Evolutionary conservation across 2,113 vertebrate species (phyloP), one percentile per base, ranked within the genome.

Genomic region (Rhadina sibilatrix): DNA sequence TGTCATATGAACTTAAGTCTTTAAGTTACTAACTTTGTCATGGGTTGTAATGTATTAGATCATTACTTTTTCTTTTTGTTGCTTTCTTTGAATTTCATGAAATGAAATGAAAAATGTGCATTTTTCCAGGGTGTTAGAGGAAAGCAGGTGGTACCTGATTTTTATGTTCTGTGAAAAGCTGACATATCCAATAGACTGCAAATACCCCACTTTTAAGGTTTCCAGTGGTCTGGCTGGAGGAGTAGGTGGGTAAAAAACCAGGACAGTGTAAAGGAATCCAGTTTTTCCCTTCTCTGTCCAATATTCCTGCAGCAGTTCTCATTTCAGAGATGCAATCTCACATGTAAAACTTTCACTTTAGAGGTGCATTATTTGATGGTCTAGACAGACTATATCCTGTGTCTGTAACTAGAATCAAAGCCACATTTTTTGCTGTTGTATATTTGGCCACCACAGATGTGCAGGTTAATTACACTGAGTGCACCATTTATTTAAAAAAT

Each of bases 361-460:
- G 71, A 93, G 79, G 66, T 83, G 30, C 79, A 53, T 83, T 93
- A 35, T 78, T 95, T 92, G 94, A 88, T 90, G 70, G 90, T 97
- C 94, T 96, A 94, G 94, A 94, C 95, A 93, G 85, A 86, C 59
- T 37, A 83, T 91, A 96, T 96, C 90, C 95, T 96, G 82, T 83
- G 92, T 94, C 95, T 96, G 88, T 88, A 88, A 66, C 59, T 65
- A 50, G 79, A 97, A 92, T 88, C 53, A 76, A 93, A 92, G 85
- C 38, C 94, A 94, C 71, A 65, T 94, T 90, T 95, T 90, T 90
- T 74, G n/a, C 75, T 88, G 19, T 97, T 90, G 85, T 93, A 17
- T 83, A 31, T 79, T 92, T 87, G 70, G 61, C 83, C 63, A 93
- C 66, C 59, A 86, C 57, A 85, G 63, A 46, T 1, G 2, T 74